Evolutionary conservation across 2,113 vertebrate genomes (phyloP).

Genomic region (Toxotes jaculatrix): DNA sequence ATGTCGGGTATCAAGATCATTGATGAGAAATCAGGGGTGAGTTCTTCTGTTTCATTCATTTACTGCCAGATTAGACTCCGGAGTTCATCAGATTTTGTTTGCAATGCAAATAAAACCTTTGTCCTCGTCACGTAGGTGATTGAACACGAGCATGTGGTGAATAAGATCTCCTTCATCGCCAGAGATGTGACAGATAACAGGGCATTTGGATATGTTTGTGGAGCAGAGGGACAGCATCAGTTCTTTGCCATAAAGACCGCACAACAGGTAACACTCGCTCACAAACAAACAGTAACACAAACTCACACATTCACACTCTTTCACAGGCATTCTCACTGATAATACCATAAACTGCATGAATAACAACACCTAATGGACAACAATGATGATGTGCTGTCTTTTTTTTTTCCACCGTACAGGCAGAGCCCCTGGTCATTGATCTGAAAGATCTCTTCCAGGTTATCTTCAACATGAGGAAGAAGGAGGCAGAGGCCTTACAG

Average conservation of each 20-base stretch:
- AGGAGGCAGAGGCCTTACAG: constrained; percentile 88
- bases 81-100: background rate
- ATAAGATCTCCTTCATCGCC: constrained; percentile 98
- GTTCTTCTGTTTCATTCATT: constrained; percentile 49
- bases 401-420: constrained; percentile 79
- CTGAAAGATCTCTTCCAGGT: constrained; percentile 97
- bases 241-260: constrained; percentile 98
- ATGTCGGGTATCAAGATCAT: constrained; percentile 95
- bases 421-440: constrained; percentile 93
- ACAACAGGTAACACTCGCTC: constrained; percentile 88
- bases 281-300: background rate
- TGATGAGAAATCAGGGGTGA: constrained; percentile 96
- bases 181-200: constrained; percentile 96
- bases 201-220: constrained; percentile 96
- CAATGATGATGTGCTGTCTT: background rate
- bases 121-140: constrained; percentile 86
- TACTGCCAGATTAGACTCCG: background rate
- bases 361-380: background rate
- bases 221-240: constrained; percentile 96
- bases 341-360: background rate
- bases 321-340: background rate
- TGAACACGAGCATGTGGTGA: constrained; percentile 96
- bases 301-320: background rate
- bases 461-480: constrained; percentile 94
- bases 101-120: background rate